Base-by-base conservation (phyloP, 2,797 vertebrate genomes). In the Nyctibius grandis region DNA sequence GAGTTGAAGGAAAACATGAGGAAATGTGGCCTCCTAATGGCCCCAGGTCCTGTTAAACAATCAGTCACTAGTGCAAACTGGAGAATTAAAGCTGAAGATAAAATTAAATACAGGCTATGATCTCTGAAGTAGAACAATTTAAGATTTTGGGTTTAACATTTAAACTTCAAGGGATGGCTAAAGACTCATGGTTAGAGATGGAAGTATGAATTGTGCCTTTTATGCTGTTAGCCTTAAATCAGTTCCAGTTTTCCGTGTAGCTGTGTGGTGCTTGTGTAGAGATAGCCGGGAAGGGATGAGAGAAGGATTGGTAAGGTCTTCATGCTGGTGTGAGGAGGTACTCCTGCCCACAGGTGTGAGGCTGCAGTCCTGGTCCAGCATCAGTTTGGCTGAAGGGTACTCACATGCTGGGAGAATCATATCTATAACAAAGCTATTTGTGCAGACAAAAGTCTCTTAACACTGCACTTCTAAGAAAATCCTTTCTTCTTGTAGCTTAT, bases 321-420 rank as follows among this genome's bases (percentile, higher is more conserved):
- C 14, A 4, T 9, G 20, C 9, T 17, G 29, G 9, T n/a, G 33
- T 54, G 36, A 75, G 19, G n/a, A 48, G 33, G 7, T 36, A 3
- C 17, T 38, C 20, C 44, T 31, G 9, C 29, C 22, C 29, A 6
- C 3, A 25, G 21, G 4, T 25, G 22, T n/a, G 60, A 45, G 28
- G n/a, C 26, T 29, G 2, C 36, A 22, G 44, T 50, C 54, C 22
- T 26, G 36, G 11, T 25, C 48, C 25, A 31, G 44, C 1, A 0
- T 56, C 15, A 5, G 26, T 29, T 42, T 42, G 26, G 26, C 54
- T 53, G 38, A 53, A 26, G 28, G 15, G 51, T 31, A 8, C 25
- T 53, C 6, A 2, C 14, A 4, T 33, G 7, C 29, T 23, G 5
- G 25, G 9, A 34, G 9, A 38, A 33, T 51, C 4, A 0, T 15